Conservation (phyloP, 2,797 vertebrate genomes). For the Anolis apletophallus region DNA sequence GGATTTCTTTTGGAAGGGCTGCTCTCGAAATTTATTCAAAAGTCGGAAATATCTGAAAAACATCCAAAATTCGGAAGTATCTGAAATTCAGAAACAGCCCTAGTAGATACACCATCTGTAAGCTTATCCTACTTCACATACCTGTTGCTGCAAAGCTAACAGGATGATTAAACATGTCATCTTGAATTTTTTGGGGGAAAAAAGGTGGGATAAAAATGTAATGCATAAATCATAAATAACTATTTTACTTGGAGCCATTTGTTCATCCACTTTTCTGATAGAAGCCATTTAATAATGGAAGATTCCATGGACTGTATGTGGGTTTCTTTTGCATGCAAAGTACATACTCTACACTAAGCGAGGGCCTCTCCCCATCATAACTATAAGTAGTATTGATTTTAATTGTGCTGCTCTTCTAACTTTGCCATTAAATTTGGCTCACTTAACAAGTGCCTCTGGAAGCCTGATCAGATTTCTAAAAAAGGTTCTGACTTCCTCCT, state of each 20-base stretch:
- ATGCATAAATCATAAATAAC: background rate
- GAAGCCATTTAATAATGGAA: background rate
- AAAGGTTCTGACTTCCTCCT: slow-evolving; percentile 42
- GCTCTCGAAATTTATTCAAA: no score
- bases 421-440: slow-evolving; percentile 23
- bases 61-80: no score
- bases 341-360: background rate
- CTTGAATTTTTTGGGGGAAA: background rate
- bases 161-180: no score
- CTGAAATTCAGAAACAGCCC: no score
- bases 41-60: no score
- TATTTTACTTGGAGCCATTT: background rate
- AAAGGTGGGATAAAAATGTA: background rate
- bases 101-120: background rate
- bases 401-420: background rate
- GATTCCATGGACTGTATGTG: background rate
- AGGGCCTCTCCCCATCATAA: background rate
- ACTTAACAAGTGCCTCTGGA: slow-evolving; percentile 18
- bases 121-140: background rate
- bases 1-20: no score
- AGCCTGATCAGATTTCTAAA: slow-evolving; percentile 38
- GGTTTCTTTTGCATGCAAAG: background rate
- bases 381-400: slow-evolving; percentile 14
- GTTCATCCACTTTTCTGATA: background rate
- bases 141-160: background rate